These are phyloP conservation scores for Meles meles DNA, from an alignment of 2,113 vertebrate genomes.

Conservation along the genomic window DNA sequence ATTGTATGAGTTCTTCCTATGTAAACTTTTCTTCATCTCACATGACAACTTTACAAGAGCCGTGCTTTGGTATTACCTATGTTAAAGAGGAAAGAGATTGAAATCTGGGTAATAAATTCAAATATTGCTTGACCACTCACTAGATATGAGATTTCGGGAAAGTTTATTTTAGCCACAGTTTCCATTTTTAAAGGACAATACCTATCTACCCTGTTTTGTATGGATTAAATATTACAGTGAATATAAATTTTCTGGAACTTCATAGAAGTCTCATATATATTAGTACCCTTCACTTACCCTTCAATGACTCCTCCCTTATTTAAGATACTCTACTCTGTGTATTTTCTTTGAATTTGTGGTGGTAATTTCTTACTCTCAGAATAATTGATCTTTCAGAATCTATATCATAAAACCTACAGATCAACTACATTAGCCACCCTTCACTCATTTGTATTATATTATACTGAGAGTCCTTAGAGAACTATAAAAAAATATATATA, in stretches of 20 bases:
- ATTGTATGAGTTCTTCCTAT: neutral
- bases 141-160: neutral
- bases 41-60: neutral
- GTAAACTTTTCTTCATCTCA: neutral
- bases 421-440: constrained; percentile 13
- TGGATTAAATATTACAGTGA: neutral
- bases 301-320: constrained; percentile 19
- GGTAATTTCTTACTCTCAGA: neutral
- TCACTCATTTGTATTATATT: constrained; percentile 12
- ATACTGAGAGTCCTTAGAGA: constrained; percentile 22
- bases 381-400: constrained; percentile 41
- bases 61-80: neutral
- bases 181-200: neutral
- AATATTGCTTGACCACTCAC: neutral
- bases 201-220: neutral
- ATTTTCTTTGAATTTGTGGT: neutral
- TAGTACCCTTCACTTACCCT: neutral
- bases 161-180: neutral
- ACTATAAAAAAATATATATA: neutral
- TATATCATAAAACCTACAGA: neutral
- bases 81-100: neutral
- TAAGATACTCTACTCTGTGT: neutral
- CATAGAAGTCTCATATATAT: neutral
- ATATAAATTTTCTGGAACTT: neutral
- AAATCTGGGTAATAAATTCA: neutral